Conservation (phyloP, 2,888 invertebrate species). For the Toxonevra muliebris region DNA sequence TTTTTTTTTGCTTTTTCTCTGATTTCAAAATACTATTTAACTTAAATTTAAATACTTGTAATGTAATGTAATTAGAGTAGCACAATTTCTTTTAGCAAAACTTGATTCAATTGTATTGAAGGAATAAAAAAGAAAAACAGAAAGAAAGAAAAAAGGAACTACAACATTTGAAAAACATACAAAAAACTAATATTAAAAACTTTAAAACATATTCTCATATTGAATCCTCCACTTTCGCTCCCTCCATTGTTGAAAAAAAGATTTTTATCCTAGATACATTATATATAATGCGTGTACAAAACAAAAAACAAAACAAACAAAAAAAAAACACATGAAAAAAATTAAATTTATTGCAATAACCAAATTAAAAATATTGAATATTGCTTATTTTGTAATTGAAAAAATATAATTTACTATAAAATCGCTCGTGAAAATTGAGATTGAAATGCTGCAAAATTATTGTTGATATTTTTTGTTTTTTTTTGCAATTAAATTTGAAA, state of each 20-base stretch:
- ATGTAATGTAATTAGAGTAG: neutral
- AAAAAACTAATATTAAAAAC: constrained; percentile 16
- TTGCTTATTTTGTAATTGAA: neutral
- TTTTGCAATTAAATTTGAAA: constrained; percentile 46
- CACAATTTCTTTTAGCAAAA: no score
- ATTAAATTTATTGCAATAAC: constrained; percentile 11
- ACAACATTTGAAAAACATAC: constrained; percentile 63
- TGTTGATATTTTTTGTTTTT: constrained; percentile 3
- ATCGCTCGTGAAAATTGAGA: no score
- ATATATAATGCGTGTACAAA: constrained; percentile 64
- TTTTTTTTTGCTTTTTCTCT: constrained; percentile 22
- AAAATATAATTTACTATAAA: neutral
- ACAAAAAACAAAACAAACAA: constrained; percentile 38
- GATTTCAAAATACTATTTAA: constrained; percentile 26
- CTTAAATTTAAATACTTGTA: constrained; percentile 30
- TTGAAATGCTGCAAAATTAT: neutral
- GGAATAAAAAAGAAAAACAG: constrained; percentile 10
- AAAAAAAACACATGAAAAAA: constrained; percentile 29
- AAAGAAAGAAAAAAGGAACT: constrained; percentile 47
- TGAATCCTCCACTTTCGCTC: constrained; percentile 21
- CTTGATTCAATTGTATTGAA: constrained; percentile 4
- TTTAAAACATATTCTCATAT: constrained; percentile 14
- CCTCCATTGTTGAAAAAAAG: constrained; percentile 21
- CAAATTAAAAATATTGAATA: constrained; percentile 1
- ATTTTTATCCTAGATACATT: constrained; percentile 57